These are phyloP conservation scores for Aquatica leii DNA, from an alignment of 2,888 invertebrate species.

Conservation along the genomic window DNA sequence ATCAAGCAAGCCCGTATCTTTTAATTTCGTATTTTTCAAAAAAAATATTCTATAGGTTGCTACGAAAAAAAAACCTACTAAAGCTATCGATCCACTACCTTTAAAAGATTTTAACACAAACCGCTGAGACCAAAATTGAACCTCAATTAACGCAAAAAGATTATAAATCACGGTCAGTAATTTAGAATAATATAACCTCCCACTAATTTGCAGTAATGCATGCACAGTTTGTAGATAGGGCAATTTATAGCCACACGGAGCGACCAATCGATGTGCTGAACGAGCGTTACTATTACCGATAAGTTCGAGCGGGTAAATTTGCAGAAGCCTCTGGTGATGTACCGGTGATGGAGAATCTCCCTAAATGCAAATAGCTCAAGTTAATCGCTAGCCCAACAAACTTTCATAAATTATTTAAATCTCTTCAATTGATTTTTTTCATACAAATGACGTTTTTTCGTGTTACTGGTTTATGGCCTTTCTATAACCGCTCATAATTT, in stretches of 20 bases:
- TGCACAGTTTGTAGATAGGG: constrained; percentile 50
- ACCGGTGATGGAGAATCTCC: constrained; percentile 43
- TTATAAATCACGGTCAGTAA: constrained; percentile 46
- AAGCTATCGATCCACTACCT: no score
- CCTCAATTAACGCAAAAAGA: constrained; percentile 44
- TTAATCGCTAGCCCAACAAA: constrained; percentile 23
- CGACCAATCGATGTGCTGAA: constrained; percentile 49
- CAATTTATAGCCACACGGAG: constrained; percentile 52
- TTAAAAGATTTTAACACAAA: background rate
- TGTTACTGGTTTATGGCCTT: no score
- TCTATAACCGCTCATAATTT: no score
- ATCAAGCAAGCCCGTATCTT: no score
- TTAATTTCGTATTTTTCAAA: no score
- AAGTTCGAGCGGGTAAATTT: constrained; percentile 44
- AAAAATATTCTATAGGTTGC: no score
- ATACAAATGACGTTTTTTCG: no score
- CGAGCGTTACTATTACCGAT: constrained; percentile 43
- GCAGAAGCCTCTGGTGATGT: constrained; percentile 42
- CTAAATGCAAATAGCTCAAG: constrained; percentile 44
- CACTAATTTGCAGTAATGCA: constrained; percentile 52
- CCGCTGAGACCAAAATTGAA: constrained; percentile 27
- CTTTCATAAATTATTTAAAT: constrained; percentile 22
- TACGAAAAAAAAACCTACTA: no score
- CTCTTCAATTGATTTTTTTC: constrained; percentile 16
- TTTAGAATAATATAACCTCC: constrained; percentile 51